Base-by-base conservation (phyloP, 2,113 vertebrate genomes). In the Fregata magnificens region DNA sequence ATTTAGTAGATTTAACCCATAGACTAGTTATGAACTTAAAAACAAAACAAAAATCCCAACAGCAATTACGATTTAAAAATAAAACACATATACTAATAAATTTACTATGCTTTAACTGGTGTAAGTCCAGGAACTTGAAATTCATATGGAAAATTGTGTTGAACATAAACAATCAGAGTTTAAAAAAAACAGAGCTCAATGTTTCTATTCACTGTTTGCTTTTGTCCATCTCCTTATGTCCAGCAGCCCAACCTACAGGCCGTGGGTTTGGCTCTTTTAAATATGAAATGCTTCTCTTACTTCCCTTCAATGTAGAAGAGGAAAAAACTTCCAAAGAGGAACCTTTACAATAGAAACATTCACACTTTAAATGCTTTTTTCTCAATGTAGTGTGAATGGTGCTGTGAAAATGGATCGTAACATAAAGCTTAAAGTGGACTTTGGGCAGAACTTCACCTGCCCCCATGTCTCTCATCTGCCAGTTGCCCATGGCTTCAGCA, bases 381-480 rank as follows among this genome's bases (percentile, higher is more conserved):
- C 44, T 80, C 53, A 42, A 13, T 15, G 47, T 0, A 58, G 19
- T 65, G 62, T 52, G 71, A 86, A 67, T 11, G 11, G 42, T 79
- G 28, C 31, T 66, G 31, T 55, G 79, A 80, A 95, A 94, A 78
- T 22, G n/a, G 82, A 74, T 36, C 47, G 55, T 55, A 88, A 66
- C 38, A 13, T 26, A 40, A 71, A 85, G n/a, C 28, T 49, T 56
- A 9, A 38, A 87, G 42, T 3, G 18, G 45, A 73, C 56, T 78
- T 66, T 29, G 31, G 24, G 9, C 49, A 82, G 42, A 73, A 55
- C 24, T 40, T 36, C 26, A 17, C 28, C 44, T 24, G 25, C 6
- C 16, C 11, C 11, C 0, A 0, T 1, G 11, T 18, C 21, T 85
- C 38, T 55, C 58, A 44, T 29, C 40, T 69, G 45, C 47, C 28